phyloP scores from a whole-genome alignment of 2,888 invertebrate species.

The Prenolepis imparis region DNA sequence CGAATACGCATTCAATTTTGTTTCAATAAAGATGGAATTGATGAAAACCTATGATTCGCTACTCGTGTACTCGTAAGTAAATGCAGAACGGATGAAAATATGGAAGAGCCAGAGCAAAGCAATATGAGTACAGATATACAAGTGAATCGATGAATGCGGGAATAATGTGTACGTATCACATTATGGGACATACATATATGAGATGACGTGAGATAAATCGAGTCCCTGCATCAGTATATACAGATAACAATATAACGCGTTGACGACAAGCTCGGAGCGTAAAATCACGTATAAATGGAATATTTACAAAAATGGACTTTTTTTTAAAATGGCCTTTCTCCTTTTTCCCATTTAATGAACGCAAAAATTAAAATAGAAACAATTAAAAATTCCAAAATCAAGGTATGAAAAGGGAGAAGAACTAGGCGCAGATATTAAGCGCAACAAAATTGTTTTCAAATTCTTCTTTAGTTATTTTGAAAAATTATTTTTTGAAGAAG shows the following conservation, averaged over 20 bases:
- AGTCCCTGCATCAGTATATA: neutral
- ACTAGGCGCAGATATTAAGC: no score
- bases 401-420: no score
- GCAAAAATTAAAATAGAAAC: neutral
- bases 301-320: neutral
- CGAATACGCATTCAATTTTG: constrained; percentile 17
- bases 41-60: constrained; percentile 23
- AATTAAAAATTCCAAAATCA: neutral
- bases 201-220: constrained; percentile 34
- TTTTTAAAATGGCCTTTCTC: neutral
- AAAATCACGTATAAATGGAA: constrained; percentile 18
- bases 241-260: constrained; percentile 27
- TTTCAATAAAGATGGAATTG: neutral
- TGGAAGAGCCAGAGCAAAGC: neutral
- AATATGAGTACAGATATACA: constrained; percentile 15
- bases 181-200: neutral
- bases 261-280: constrained; percentile 12
- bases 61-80: neutral
- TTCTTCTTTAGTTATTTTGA: no score
- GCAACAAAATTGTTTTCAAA: no score
- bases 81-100: constrained; percentile 21
- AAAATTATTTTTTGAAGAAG: no score
- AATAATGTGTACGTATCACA: constrained; percentile 20
- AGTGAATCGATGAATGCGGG: constrained; percentile 27
- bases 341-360: neutral